These are phyloP conservation scores for Sterna hirundo DNA, from an alignment of 2,113 vertebrate genomes.

Conservation along the genomic window DNA sequence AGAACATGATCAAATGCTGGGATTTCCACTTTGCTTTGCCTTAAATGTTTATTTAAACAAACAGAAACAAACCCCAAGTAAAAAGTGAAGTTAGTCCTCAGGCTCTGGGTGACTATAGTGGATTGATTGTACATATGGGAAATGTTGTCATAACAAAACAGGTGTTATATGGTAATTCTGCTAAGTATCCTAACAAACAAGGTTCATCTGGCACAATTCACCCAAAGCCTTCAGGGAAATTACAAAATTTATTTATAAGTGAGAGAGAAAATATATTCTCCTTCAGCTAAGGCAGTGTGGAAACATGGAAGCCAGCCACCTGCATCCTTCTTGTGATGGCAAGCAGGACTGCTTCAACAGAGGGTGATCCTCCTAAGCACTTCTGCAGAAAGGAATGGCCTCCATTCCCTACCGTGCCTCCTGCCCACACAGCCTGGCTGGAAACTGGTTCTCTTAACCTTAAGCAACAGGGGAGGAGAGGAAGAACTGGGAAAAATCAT, in stretches of 20 bases:
- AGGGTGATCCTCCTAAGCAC: not conserved
- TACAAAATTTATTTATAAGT: not conserved
- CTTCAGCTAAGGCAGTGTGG: not conserved
- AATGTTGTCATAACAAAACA: constrained; percentile 27
- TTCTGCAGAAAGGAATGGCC: not conserved
- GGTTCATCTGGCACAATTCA: not conserved
- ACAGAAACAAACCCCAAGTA: not conserved
- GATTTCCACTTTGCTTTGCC: not conserved
- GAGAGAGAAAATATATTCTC: not conserved
- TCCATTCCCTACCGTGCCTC: not conserved
- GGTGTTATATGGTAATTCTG: not conserved
- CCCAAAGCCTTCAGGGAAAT: not conserved
- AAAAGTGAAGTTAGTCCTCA: not conserved
- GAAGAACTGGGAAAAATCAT: not conserved
- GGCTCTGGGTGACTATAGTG: not conserved
- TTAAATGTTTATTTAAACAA: constrained; percentile 3
- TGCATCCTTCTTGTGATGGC: not conserved
- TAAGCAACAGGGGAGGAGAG: not conserved
- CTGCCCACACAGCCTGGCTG: not conserved
- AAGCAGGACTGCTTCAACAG: not conserved
- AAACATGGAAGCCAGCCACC: not conserved
- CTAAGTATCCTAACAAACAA: constrained; percentile 23
- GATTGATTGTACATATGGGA: not conserved
- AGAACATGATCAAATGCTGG: not conserved
- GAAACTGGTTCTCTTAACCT: not conserved